Evolutionary conservation across 2,113 vertebrate genomes (phyloP).

Genomic region (Corapipo altera): DNA sequence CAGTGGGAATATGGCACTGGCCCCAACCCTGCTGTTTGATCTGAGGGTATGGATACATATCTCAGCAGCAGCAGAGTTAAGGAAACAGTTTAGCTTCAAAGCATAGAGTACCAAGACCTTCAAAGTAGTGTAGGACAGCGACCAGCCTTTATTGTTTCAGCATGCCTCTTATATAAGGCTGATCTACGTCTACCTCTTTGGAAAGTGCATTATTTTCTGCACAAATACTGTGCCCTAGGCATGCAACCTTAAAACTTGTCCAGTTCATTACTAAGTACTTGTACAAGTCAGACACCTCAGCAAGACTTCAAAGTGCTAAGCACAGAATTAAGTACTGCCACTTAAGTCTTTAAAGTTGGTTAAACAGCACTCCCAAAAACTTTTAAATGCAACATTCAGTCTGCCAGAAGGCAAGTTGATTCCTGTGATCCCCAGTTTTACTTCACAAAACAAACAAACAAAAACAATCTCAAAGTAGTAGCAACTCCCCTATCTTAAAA

Average conservation of each 20-base stretch:
- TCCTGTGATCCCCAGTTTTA: conserved; percentile 2
- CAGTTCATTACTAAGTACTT: background rate
- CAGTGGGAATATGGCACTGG: background rate
- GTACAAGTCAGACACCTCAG: background rate
- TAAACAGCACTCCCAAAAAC: background rate
- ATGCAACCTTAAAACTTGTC: background rate
- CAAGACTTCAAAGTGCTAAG: background rate
- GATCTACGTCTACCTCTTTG: background rate
- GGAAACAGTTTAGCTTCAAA: background rate
- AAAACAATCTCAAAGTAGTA: conserved; percentile 23
- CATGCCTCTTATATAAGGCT: background rate
- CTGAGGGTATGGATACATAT: background rate
- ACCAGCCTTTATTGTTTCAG: background rate
- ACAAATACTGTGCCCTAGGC: background rate
- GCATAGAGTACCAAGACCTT: background rate
- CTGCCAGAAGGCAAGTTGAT: background rate
- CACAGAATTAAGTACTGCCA: background rate
- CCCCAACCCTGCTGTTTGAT: background rate
- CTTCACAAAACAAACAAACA: background rate
- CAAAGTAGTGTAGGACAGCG: background rate
- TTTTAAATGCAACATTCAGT: background rate
- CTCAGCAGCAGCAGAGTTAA: background rate
- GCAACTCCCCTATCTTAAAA: background rate
- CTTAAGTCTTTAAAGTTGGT: background rate
- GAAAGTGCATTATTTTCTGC: background rate